Percentiles rank a stretch among this genome's conserved stretches.
These are phyloP conservation scores for Callosobruchus maculatus DNA, from an alignment of 2,888 invertebrate species.

Conservation along the genomic window DNA sequence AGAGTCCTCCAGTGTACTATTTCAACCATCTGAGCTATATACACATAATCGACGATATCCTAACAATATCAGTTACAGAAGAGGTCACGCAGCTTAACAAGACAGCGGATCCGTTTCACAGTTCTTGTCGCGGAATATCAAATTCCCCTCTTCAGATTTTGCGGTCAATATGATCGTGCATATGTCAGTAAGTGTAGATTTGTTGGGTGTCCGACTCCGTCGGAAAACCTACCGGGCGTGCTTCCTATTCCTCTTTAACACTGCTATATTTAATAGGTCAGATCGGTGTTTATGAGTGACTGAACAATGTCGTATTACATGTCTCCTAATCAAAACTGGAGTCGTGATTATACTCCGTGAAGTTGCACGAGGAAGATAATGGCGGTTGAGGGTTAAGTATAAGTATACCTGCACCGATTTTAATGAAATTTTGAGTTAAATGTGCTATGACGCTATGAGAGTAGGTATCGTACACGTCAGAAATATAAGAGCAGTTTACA, in stretches of 20 bases:
- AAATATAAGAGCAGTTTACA: too few species aligned
- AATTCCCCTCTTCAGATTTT: not conserved
- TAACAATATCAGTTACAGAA: not conserved
- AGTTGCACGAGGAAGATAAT: too few species aligned
- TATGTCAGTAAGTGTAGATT: not conserved
- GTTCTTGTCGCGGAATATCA: not conserved
- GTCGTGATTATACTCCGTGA: too few species aligned
- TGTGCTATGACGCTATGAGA: too few species aligned
- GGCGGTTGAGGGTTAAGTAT: too few species aligned
- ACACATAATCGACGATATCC: not conserved
- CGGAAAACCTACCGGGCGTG: constrained; percentile 27
- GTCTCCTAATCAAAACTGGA: too few species aligned
- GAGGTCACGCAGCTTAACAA: not conserved
- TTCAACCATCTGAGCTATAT: not conserved
- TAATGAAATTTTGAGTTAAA: too few species aligned
- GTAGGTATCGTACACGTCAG: too few species aligned
- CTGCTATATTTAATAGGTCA: constrained; percentile 17
- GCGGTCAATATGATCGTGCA: not conserved
- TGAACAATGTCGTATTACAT: too few species aligned
- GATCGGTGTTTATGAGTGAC: constrained; percentile 12
- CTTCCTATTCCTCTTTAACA: constrained; percentile 30
- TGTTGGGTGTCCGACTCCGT: constrained; percentile 16
- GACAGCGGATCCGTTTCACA: not conserved
- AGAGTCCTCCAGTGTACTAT: not conserved
- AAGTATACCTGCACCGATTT: too few species aligned